phyloP scores from a whole-genome alignment of 2,113 vertebrate genomes.

The Coturnix japonica region DNA sequence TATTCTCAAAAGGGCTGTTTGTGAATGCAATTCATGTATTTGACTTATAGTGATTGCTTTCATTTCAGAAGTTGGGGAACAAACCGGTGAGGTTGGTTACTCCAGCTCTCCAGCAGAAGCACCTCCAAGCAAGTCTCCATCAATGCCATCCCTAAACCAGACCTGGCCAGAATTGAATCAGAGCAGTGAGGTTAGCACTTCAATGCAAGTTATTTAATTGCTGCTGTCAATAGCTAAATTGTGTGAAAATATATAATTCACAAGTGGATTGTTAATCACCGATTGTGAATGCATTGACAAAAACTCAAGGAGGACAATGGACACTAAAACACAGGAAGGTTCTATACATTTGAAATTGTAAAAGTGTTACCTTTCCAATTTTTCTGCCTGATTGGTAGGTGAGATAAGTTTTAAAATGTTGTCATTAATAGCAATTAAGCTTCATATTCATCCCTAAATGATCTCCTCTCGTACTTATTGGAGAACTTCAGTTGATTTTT shows the following conservation, averaged over 20 bases:
- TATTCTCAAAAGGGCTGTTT: too few relatives aligned
- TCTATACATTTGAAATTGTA: background rate
- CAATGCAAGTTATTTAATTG: slow-evolving; percentile 37
- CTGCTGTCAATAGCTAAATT: slow-evolving; percentile 6
- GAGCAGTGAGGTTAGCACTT: slow-evolving; percentile 92
- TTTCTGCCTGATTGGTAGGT: background rate
- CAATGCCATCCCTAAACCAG: slow-evolving; percentile 99
- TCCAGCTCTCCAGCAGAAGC: slow-evolving; percentile 93
- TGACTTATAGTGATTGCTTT: slow-evolving; percentile 62
- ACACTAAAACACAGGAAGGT: background rate
- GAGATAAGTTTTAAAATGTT: background rate
- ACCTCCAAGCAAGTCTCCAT: slow-evolving; percentile 96
- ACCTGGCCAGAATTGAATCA: slow-evolving; percentile 98
- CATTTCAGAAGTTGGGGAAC: slow-evolving; percentile 85
- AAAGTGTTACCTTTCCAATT: background rate
- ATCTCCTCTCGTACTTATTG: background rate
- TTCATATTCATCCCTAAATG: background rate
- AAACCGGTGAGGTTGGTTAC: slow-evolving; percentile 89
- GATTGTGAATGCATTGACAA: background rate
- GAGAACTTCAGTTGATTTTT: background rate
- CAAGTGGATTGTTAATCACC: background rate
- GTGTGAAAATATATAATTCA: background rate
- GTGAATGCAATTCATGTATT: background rate
- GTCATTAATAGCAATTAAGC: background rate
- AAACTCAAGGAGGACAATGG: background rate